Base-by-base conservation (phyloP, 2,888 invertebrate genomes). In the Metopia argyrocephala region DNA sequence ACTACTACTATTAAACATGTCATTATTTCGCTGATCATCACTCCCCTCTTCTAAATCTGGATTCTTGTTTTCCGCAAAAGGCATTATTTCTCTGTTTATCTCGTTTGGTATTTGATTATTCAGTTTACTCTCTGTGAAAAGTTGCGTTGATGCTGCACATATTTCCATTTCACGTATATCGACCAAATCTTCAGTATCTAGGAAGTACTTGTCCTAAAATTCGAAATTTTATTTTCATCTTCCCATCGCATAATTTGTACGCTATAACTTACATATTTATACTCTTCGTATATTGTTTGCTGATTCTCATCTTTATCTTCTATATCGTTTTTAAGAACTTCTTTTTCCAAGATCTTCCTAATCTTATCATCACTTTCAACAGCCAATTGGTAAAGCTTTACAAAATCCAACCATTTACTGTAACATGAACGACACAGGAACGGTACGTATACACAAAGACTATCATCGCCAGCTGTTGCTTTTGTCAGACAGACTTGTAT, bases 361-460 rank as follows among this genome's bases (percentile, higher is more conserved):
- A 81, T 68, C 45, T 61, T 28, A 28, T 74, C 61, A 6, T 78
- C 65, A 12, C 23, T 57, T 57, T 62, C 66, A 18, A 78, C 25
- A 28, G 73, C 59, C 23, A 70, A 15, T 48, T 78, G 65, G 27
- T 62, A 70, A 2, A 65, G 61, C 23, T 46, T 54, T 5, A 56
- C 12, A 50, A 78, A 81, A 15, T 78, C 81, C 0, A 25, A 9
- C 81, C 81, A 81, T 31, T 78, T 81, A 9, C 74, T 56, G 12
- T 70, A 81, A 70, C 81, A 81, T 12, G 61, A 38, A 4, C 61
- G 23, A 50, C 81, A 81, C 21, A 81, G 12, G 56, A 70, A 74
- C 27, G 81, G 80, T 9, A 45, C 54, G 66, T 78, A 70, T 5
- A 21, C 20, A 21, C 38, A 48, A 28, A 74, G 52, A 48, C 56